These are phyloP conservation scores for Dicerorhinus sumatrensis DNA, from an alignment of 2,113 vertebrate genomes.

Conservation along the genomic window DNA sequence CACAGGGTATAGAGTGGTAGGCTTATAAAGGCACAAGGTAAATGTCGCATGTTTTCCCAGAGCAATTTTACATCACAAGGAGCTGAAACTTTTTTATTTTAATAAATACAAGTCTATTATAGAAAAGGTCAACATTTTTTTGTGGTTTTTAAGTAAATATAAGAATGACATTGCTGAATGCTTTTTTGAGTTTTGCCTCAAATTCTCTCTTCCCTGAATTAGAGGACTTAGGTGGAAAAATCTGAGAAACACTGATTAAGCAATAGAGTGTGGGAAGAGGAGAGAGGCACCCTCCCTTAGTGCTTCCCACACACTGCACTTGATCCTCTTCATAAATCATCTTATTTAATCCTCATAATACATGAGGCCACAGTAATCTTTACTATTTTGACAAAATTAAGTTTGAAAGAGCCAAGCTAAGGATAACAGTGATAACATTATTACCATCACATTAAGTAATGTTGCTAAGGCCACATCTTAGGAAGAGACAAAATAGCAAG, in stretches of 20 bases:
- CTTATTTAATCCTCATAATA: background rate
- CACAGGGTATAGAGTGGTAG: fast-evolving
- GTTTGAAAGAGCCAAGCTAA: background rate
- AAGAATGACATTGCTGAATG: background rate
- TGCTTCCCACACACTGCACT: fast-evolving
- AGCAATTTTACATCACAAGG: background rate
- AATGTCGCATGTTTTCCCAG: background rate
- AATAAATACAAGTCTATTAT: background rate
- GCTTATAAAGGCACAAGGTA: no score
- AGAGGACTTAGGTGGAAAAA: background rate
- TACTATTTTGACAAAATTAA: background rate
- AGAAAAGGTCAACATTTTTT: background rate
- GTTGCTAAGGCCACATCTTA: background rate
- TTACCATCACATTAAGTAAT: background rate
- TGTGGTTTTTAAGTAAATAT: background rate
- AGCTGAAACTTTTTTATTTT: background rate
- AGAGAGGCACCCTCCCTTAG: fast-evolving
- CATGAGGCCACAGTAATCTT: fast-evolving
- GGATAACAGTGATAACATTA: background rate
- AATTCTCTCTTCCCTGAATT: background rate
- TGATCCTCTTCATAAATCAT: fast-evolving
- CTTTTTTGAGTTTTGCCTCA: background rate
- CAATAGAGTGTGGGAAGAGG: no score
- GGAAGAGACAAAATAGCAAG: background rate
- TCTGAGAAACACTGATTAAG: background rate